Conservation (phyloP, 2,797 vertebrate genomes). For the Poeciliopsis gracilis region DNA sequence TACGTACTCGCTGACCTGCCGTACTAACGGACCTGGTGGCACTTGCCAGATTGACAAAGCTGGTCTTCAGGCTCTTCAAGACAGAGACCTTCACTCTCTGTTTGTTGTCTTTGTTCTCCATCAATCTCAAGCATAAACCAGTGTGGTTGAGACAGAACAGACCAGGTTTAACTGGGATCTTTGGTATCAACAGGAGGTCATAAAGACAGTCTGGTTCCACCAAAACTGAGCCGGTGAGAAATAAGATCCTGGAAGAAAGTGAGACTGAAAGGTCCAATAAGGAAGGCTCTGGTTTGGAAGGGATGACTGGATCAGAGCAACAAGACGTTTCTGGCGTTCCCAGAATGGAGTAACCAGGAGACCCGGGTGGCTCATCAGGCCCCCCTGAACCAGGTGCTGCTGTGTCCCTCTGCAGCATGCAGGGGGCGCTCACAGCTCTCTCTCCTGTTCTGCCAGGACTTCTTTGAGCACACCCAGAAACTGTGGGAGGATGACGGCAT, state of each 20-base stretch:
- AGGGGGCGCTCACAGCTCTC: neutral
- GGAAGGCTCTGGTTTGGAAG: neutral
- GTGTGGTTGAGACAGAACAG: neutral
- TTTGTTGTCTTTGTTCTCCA: neutral
- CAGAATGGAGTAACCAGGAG: neutral
- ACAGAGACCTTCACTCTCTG: neutral
- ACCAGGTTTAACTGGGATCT: neutral
- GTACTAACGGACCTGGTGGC: too few relatives aligned
- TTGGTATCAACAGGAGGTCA: neutral
- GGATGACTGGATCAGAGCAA: neutral
- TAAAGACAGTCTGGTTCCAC: neutral
- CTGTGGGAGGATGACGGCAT: conserved; percentile 96
- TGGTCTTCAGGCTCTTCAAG: neutral
- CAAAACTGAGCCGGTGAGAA: neutral
- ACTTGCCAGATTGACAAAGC: neutral
- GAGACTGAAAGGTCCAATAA: neutral
- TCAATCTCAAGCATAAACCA: neutral
- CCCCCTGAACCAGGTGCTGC: neutral
- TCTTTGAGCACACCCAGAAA: conserved; percentile 94
- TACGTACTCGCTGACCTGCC: too few relatives aligned
- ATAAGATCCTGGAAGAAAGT: neutral
- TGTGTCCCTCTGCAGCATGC: neutral
- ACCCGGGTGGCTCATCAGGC: neutral
- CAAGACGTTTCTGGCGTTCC: neutral
- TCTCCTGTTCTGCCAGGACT: conserved; percentile 79